Conservation (phyloP, 2,888 invertebrate genomes). For the Diadromus collaris region DNA sequence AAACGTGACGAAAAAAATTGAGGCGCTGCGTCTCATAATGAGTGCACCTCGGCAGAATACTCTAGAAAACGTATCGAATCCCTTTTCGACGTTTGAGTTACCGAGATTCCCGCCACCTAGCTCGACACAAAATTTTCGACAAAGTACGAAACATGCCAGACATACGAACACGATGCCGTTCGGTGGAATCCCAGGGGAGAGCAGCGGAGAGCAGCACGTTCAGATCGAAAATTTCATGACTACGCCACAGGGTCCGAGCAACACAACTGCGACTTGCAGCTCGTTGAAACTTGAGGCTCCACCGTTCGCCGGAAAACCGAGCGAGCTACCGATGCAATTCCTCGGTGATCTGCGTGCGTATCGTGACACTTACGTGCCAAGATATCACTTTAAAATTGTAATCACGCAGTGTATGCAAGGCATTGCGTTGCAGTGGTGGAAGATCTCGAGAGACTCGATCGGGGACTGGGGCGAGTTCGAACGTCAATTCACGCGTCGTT, state of each 20-base stretch:
- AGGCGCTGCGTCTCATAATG: too few species aligned
- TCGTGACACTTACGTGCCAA: conserved; percentile 4
- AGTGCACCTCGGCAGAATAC: too few species aligned
- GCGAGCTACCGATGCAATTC: conserved; percentile 23
- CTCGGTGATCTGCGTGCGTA: background rate
- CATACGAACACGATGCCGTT: too few species aligned
- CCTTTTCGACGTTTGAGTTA: too few species aligned
- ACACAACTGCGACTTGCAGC: background rate
- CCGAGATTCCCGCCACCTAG: too few species aligned
- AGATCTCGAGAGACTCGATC: background rate
- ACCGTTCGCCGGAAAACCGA: background rate
- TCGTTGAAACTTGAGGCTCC: conserved; percentile 1
- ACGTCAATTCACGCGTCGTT: background rate
- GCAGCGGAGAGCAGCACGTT: too few species aligned
- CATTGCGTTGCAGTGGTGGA: conserved; percentile 19
- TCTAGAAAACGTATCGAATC: too few species aligned
- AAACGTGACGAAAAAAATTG: too few species aligned
- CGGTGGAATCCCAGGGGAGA: too few species aligned
- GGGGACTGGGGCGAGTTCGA: conserved; percentile 26
- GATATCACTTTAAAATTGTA: conserved; percentile 8
- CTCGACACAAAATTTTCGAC: too few species aligned
- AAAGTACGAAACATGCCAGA: too few species aligned
- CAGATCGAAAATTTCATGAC: too few species aligned
- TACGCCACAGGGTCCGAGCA: background rate
- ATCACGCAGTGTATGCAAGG: conserved; percentile 20